Percentiles rank a stretch among this genome's conserved stretches.
Evolutionary conservation across 2,113 vertebrate species (phyloP).

Genomic region (Cyprinodon tularosa): DNA sequence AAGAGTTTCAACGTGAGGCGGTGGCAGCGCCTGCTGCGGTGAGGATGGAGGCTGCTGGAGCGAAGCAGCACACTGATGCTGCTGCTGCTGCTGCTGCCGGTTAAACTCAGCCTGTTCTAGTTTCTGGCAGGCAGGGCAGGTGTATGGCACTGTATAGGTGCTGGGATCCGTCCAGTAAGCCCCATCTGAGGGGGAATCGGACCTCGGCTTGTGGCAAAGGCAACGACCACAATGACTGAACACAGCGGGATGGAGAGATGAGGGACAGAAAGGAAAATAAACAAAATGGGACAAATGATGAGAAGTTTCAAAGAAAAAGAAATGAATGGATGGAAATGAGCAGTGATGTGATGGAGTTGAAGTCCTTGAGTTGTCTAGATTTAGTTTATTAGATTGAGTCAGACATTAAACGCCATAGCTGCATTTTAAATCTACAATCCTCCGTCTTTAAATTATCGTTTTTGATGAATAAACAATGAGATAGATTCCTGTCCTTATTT

Average conservation of each 20-base stretch:
- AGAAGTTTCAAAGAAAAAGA: slow-evolving; percentile 25
- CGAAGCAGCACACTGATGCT: slow-evolving; percentile 17
- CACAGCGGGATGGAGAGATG: neutral
- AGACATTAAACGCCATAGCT: no score
- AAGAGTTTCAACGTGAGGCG: slow-evolving; percentile 63
- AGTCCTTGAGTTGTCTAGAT: neutral
- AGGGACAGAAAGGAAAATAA: slow-evolving; percentile 22
- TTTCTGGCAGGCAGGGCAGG: slow-evolving; percentile 73
- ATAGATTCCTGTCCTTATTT: no score
- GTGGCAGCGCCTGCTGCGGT: neutral
- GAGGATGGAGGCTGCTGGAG: slow-evolving; percentile 24
- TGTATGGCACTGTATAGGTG: slow-evolving; percentile 56
- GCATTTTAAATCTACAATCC: no score
- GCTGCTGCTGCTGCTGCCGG: slow-evolving; percentile 19
- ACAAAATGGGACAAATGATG: slow-evolving; percentile 45
- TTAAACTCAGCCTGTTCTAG: slow-evolving; percentile 60
- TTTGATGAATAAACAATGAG: no score
- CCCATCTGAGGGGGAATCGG: slow-evolving; percentile 49
- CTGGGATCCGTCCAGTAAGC: slow-evolving; percentile 68
- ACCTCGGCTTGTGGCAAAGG: slow-evolving; percentile 39
- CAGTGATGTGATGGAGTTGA: slow-evolving; percentile 40
- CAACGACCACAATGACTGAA: slow-evolving; percentile 55
- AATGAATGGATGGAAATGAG: slow-evolving; percentile 23
- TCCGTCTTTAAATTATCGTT: no score
- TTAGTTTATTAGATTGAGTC: neutral